phyloP scores from a whole-genome alignment of 1,140 invertebrate genomes.

The Diabrotica undecimpunctata region DNA sequence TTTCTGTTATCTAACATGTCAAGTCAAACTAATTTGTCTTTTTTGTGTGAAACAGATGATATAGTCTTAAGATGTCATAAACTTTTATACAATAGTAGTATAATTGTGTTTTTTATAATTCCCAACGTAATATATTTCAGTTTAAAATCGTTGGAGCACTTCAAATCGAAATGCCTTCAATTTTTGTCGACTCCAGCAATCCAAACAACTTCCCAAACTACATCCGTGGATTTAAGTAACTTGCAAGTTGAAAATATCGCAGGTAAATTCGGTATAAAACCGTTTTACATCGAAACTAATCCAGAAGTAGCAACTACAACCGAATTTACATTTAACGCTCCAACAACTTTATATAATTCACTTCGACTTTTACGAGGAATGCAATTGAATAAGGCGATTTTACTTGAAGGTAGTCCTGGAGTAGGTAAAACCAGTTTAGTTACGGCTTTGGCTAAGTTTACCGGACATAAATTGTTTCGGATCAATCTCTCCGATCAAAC shows the following conservation, averaged over 20 bases:
- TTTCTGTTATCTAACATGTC: too few species aligned
- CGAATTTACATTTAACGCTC: conserved; percentile 73
- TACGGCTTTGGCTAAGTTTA: conserved; percentile 81
- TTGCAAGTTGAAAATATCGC: conserved; percentile 36
- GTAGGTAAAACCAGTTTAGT: conserved; percentile 97
- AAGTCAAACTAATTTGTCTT: too few species aligned
- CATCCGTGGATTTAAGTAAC: conserved; percentile 22
- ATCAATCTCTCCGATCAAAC: conserved; percentile 99
- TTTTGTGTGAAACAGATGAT: too few species aligned
- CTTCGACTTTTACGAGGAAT: conserved; percentile 81
- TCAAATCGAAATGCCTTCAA: conserved; percentile 52
- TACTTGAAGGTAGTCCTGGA: conserved; percentile 96
- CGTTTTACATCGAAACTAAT: conserved; percentile 64
- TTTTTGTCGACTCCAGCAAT: conserved; percentile 55
- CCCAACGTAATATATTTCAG: conserved; percentile 32
- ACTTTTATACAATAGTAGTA: too few species aligned
- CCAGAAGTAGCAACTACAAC: conserved; percentile 27
- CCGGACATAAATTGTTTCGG: conserved; percentile 78
- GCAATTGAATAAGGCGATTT: conserved; percentile 85
- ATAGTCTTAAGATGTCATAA: too few species aligned
- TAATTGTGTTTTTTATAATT: too few species aligned
- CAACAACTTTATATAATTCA: conserved; percentile 80
- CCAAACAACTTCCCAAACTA: conserved; percentile 46
- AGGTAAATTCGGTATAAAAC: conserved; percentile 63
- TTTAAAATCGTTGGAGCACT: conserved; percentile 47